These are phyloP conservation scores for Chunga burmeisteri DNA, from an alignment of 2,113 vertebrate species.

Conservation along the genomic window DNA sequence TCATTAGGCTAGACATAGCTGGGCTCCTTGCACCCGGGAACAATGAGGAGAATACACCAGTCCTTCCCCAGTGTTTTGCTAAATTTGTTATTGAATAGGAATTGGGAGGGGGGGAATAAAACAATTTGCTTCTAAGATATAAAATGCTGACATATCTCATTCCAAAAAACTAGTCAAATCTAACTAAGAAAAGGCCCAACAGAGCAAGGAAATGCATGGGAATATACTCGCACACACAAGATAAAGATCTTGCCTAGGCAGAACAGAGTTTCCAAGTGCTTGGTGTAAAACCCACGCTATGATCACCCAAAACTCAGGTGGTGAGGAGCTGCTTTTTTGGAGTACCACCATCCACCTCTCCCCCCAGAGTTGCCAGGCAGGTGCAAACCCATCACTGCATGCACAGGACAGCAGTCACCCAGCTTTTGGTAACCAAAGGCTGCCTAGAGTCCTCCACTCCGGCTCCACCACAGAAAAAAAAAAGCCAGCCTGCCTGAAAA, in stretches of 20 bases:
- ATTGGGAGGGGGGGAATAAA: background rate
- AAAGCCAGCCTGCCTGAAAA: background rate
- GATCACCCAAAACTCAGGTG: background rate
- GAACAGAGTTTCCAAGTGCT: background rate
- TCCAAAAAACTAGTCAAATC: background rate
- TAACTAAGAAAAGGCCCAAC: background rate
- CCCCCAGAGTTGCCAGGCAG: background rate
- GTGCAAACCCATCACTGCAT: rapidly evolving
- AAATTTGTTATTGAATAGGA: background rate
- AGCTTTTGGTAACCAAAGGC: background rate
- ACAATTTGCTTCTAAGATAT: background rate
- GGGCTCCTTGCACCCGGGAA: background rate
- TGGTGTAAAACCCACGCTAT: background rate
- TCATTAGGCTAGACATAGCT: background rate
- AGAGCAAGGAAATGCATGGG: background rate
- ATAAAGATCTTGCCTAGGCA: background rate
- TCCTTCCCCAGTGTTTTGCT: background rate
- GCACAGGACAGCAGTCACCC: rapidly evolving
- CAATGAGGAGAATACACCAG: background rate
- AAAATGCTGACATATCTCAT: background rate
- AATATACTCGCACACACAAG: background rate
- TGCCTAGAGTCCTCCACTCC: background rate
- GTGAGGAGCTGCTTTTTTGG: background rate
- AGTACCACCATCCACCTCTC: background rate
- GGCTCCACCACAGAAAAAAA: background rate